Conservation (phyloP, 2,797 vertebrate species). For the Xiphophorus birchmanni region DNA sequence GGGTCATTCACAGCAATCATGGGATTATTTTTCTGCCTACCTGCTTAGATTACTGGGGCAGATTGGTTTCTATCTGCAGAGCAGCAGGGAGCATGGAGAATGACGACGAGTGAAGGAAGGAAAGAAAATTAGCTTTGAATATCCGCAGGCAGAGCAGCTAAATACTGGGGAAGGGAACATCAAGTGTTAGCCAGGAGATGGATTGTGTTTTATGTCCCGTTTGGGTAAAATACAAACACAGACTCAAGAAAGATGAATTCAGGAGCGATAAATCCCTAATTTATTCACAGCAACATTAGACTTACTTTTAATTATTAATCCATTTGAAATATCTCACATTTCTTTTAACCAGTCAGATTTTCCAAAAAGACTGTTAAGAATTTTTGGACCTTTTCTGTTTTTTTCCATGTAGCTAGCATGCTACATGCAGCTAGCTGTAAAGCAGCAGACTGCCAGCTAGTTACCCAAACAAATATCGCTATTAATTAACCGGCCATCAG, state of each 20-base stretch:
- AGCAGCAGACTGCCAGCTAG: neutral
- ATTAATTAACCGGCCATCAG: neutral
- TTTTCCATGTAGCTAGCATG: neutral
- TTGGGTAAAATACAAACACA: neutral
- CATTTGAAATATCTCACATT: neutral
- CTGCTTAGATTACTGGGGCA: conserved; percentile 35
- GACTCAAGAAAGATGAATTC: neutral
- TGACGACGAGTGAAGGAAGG: conserved; percentile 13
- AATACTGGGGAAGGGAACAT: conserved; percentile 34
- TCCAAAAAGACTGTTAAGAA: neutral
- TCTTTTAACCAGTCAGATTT: neutral
- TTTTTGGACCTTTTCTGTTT: neutral
- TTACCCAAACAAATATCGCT: neutral
- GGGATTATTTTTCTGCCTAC: conserved; percentile 37
- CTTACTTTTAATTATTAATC: neutral
- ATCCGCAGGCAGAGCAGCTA: conserved; percentile 16
- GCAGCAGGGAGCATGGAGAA: conserved; percentile 5
- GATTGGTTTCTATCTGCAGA: conserved; percentile 38
- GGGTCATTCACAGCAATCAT: conserved; percentile 36
- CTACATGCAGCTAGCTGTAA: neutral
- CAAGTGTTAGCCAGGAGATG: conserved; percentile 23
- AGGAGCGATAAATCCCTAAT: neutral
- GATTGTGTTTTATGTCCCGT: conserved; percentile 7
- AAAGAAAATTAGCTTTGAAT: conserved; percentile 38
- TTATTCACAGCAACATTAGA: neutral